Conservation (phyloP, 2,113 vertebrate species). For the Pao palembangensis region DNA sequence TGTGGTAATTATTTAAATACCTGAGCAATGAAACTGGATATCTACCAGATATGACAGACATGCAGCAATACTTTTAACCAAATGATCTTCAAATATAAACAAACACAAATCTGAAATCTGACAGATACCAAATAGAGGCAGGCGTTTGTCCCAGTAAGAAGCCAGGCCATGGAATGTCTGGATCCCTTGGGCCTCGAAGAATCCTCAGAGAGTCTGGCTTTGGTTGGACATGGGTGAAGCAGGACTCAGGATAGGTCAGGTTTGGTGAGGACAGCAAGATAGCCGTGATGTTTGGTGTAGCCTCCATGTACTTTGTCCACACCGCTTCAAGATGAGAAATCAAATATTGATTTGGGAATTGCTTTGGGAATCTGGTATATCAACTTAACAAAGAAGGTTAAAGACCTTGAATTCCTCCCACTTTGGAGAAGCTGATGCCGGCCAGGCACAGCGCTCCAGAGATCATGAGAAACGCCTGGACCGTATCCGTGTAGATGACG, state of each 20-base stretch:
- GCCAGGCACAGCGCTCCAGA: constrained; percentile 87
- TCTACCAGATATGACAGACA: no score
- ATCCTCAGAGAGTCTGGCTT: constrained; percentile 86
- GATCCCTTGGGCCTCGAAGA: constrained; percentile 82
- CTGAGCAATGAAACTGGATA: no score
- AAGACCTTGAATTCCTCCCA: constrained; percentile 87
- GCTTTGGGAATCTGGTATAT: not conserved
- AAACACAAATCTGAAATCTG: not conserved
- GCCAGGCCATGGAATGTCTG: constrained; percentile 93
- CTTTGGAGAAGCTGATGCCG: constrained; percentile 83
- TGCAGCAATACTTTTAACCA: not conserved
- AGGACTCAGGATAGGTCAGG: constrained; percentile 81
- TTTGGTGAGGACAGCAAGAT: constrained; percentile 83
- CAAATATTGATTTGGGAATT: no score
- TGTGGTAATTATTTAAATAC: no score
- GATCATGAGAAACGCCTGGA: constrained; percentile 94
- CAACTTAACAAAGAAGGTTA: not conserved
- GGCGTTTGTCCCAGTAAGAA: constrained; percentile 93
- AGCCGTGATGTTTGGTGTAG: constrained; percentile 84
- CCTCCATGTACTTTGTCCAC: constrained; percentile 86
- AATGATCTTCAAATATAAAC: not conserved
- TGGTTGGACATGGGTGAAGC: constrained; percentile 79
- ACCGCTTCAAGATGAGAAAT: constrained; percentile 65
- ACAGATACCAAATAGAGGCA: constrained; percentile 86
- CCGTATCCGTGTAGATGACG: constrained; percentile 93